These are phyloP conservation scores for Pomacea maculata DNA, from an alignment of 1,140 invertebrate genomes.

Conservation along the genomic window DNA sequence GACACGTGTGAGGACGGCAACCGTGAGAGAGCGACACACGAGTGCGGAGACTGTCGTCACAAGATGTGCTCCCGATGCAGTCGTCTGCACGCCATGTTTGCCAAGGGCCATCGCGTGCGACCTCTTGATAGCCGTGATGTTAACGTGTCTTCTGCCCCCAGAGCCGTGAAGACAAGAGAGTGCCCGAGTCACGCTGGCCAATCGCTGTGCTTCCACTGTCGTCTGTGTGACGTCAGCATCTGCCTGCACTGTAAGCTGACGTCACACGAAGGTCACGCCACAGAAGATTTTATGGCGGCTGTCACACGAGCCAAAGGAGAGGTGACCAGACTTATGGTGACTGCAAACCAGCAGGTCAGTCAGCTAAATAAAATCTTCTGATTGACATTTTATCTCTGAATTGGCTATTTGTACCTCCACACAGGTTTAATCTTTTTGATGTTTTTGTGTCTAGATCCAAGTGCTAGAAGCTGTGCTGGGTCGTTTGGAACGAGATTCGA, in stretches of 20 bases:
- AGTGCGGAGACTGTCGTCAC: conserved; percentile 7
- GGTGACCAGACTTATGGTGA: background rate
- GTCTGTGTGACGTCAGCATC: conserved; percentile 18
- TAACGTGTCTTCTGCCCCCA: background rate
- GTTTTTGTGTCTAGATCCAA: background rate
- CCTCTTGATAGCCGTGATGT: background rate
- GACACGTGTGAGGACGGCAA: conserved; percentile 19
- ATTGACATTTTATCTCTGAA: too few relatives aligned
- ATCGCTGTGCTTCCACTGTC: conserved; percentile 13
- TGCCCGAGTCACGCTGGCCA: conserved; percentile 14
- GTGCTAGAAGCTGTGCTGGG: background rate
- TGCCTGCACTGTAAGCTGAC: conserved; percentile 23
- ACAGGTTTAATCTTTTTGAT: too few relatives aligned
- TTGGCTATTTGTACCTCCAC: too few relatives aligned
- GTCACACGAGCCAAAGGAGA: conserved; percentile 2
- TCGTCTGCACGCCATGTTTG: conserved; percentile 4
- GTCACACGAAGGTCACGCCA: conserved; percentile 21
- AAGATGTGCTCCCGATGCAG: conserved; percentile 10
- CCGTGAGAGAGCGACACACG: background rate
- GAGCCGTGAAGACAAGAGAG: background rate
- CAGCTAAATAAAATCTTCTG: too few relatives aligned
- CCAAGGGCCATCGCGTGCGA: background rate
- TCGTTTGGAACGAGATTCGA: conserved; percentile 4
- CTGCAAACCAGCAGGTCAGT: conserved; percentile 12
- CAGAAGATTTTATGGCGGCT: background rate